Conservation (phyloP, 2,888 invertebrate genomes). For the Pammene fasciana region DNA sequence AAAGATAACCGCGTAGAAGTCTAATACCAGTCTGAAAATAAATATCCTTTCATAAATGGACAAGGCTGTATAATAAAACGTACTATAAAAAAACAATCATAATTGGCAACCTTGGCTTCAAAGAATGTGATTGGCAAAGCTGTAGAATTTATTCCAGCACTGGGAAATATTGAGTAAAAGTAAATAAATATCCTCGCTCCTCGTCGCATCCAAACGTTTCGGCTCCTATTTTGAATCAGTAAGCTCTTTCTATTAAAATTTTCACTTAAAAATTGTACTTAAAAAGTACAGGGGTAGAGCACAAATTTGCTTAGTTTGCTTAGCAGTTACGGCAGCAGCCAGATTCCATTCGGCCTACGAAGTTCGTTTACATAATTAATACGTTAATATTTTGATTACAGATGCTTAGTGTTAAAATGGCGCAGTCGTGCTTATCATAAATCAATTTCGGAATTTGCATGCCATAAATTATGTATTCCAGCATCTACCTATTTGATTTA, state of each 20-base stretch:
- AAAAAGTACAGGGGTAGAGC: constrained; percentile 8
- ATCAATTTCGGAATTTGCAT: constrained; percentile 43
- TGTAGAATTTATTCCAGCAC: constrained; percentile 12
- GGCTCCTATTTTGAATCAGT: constrained; percentile 43
- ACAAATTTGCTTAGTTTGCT: constrained; percentile 15
- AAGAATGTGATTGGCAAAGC: constrained; percentile 12
- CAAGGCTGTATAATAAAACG: not conserved
- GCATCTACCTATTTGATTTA: constrained; percentile 33
- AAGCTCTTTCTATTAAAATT: constrained; percentile 42
- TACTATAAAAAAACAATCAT: constrained; percentile 7
- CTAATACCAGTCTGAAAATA: too few relatives aligned
- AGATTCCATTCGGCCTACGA: constrained; percentile 35
- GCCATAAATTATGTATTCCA: constrained; percentile 38
- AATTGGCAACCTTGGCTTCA: constrained; percentile 42
- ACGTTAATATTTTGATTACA: constrained; percentile 52
- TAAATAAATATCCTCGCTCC: constrained; percentile 53
- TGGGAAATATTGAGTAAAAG: constrained; percentile 23
- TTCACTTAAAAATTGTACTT: constrained; percentile 42
- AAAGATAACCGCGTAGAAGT: too few relatives aligned
- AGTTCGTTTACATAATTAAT: constrained; percentile 53
- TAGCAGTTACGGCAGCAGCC: constrained; percentile 24
- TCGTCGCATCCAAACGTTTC: constrained; percentile 45
- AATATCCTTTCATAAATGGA: too few relatives aligned
- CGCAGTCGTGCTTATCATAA: constrained; percentile 42
- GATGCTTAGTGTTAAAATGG: constrained; percentile 47